Base-by-base conservation (phyloP, 2,113 vertebrate species). In the Charina bottae region DNA sequence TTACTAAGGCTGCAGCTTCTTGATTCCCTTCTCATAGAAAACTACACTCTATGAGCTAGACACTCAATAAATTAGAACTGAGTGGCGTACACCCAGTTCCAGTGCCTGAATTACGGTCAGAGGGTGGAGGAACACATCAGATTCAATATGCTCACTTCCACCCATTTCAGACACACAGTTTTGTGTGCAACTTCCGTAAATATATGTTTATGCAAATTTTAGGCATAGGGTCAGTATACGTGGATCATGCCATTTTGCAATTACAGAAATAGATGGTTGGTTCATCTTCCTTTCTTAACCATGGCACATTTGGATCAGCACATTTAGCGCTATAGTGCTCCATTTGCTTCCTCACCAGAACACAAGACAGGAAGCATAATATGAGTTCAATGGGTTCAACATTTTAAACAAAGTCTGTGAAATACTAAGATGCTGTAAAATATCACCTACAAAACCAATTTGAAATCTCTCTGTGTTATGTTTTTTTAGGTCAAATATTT, bases 1-100 rank as follows among this genome's bases (percentile, higher is more conserved):
- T 94, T 23, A 5, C 85, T 87, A 90, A 56, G n/a, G 84, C 37
- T 42, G 90, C 89, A 26, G 19, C 90, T 92, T 89, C 90, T 91
- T 28, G 2, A 89, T 89, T 94, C 92, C 90, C 85, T 60, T 64
- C 4, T 17, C 4, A 49, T 92, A 91, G 92, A 90, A 92, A 92
- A 90, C 68, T 64, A n/a, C 72, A 28, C 64, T 93, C 91, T 49
- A 58, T 78, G 56, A 93, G 88, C 58, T 85, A 88, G 91, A 86
- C 59, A 62, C 17, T 26, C 4, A 87, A 58, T 68, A 91, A 91
- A 91, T 91, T n/a, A 93, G 60, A 10, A 91, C 9, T 12, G 54
- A 56, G 24, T 87, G 62, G 85, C 15, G 72, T 26, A 56, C 28
- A 62, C 55, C 78, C 53, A 24, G 54, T 4, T 83, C 87, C 90